A percentile compares a stretch with the other conserved stretches of the same genome.
Evolutionary conservation across 92 coral and sea anemone species (phyloP).

Genomic region (Chrysogorgia sp.): DNA sequence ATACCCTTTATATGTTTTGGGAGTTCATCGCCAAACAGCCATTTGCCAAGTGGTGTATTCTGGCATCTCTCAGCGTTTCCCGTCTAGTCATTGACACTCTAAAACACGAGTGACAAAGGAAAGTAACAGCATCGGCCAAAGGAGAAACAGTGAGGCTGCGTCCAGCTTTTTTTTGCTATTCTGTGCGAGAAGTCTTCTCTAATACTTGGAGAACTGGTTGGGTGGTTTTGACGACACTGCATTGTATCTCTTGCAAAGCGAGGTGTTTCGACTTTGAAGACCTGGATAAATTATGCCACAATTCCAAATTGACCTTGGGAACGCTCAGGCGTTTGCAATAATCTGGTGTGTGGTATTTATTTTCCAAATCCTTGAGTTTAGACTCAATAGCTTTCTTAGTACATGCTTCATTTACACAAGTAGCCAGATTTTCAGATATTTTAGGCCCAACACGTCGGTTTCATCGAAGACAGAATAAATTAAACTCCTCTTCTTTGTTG

Average conservation of each 20-base stretch:
- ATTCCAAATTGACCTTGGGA: conserved; percentile 45
- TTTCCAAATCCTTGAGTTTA: conserved; percentile 45
- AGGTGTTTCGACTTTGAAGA: conserved; percentile 52
- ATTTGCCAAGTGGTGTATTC: no score
- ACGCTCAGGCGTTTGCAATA: conserved; percentile 51
- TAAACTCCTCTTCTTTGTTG: no score
- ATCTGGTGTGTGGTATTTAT: conserved; percentile 55
- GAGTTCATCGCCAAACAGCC: conserved; percentile 71
- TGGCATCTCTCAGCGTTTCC: no score
- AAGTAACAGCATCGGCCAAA: no score
- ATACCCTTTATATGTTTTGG: conserved; percentile 71
- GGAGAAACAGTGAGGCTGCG: no score
- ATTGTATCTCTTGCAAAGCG: conserved; percentile 58
- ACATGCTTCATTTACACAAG: conserved; percentile 44
- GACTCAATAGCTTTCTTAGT: conserved; percentile 12
- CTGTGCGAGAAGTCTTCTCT: no score
- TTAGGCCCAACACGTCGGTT: conserved; percentile 43
- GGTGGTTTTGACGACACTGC: conserved; percentile 32
- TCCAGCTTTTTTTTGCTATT: no score
- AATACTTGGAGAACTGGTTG: no score
- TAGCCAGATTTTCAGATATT: conserved; percentile 43
- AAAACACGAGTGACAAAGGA: no score
- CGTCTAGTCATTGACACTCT: no score
- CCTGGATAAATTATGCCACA: conserved; percentile 52
- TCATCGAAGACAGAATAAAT: conserved; percentile 53